Percentiles rank a stretch among this genome's conserved stretches.
These are phyloP conservation scores for Hyaena hyaena DNA, from an alignment of 2,113 vertebrate species.

Conservation along the genomic window DNA sequence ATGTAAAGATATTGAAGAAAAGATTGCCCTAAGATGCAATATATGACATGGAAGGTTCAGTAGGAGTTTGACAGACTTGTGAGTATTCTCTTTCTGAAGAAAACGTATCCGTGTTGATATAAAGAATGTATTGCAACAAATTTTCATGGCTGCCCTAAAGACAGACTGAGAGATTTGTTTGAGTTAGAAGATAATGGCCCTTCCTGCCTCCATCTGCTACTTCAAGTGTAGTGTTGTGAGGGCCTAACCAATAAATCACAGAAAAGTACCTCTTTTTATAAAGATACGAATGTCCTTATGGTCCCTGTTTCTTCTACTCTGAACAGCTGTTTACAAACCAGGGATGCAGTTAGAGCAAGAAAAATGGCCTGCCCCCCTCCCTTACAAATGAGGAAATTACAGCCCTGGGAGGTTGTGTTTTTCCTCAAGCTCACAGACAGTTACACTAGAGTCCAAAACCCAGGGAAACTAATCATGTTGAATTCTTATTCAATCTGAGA, in stretches of 20 bases:
- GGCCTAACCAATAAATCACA: slow-evolving; percentile 37
- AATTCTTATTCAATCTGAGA: not conserved
- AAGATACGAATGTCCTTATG: slow-evolving; percentile 12
- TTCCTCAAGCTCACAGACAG: not conserved
- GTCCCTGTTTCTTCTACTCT: slow-evolving; percentile 52
- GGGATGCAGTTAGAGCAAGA: not conserved
- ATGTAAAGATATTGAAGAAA: slow-evolving; percentile 1
- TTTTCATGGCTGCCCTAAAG: slow-evolving; percentile 34
- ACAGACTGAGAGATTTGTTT: slow-evolving; percentile 42
- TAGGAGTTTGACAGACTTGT: not conserved
- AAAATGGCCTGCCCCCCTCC: not conserved
- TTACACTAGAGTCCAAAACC: not conserved
- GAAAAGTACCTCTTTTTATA: slow-evolving; percentile 34
- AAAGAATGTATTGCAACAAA: slow-evolving; percentile 3
- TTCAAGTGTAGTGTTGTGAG: not conserved
- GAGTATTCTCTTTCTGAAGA: slow-evolving; percentile 34
- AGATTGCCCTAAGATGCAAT: not conserved
- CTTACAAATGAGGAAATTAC: slow-evolving; percentile 33
- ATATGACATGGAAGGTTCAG: not conserved
- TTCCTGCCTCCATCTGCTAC: slow-evolving; percentile 41
- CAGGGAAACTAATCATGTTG: not conserved
- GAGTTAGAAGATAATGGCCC: slow-evolving; percentile 35
- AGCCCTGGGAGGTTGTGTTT: not conserved
- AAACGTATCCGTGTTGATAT: not conserved
- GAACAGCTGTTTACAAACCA: slow-evolving; percentile 26